Conservation (phyloP, 2,797 vertebrate genomes). For the Chlorospingus flavigularis region DNA sequence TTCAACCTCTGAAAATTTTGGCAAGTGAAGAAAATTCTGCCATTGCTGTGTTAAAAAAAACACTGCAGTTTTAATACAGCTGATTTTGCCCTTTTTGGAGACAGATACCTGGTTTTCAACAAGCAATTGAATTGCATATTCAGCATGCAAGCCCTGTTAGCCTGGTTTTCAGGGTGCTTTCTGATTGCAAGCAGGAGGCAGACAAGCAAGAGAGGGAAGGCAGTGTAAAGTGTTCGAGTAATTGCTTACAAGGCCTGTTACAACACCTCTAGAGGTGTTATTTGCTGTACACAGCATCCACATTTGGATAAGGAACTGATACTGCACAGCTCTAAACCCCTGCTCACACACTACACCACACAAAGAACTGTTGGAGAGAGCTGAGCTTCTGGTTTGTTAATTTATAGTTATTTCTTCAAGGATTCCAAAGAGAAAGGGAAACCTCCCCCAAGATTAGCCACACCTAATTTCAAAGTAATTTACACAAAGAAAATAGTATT, state of each 20-base stretch:
- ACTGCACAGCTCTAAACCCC: not conserved
- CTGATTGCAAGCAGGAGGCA: not conserved
- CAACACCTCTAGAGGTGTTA: not conserved
- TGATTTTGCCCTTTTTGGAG: not conserved
- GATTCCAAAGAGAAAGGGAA: not conserved
- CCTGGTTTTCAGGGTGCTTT: not conserved
- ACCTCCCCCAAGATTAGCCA: not conserved
- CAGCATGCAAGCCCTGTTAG: not conserved
- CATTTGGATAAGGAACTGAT: not conserved
- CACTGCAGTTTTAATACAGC: accelerated
- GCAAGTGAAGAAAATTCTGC: not conserved
- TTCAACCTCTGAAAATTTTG: not conserved
- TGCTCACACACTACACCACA: not conserved
- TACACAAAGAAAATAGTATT: not conserved
- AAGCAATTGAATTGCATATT: not conserved
- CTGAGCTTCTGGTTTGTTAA: not conserved
- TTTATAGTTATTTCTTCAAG: not conserved
- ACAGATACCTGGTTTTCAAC: not conserved
- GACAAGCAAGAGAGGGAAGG: not conserved
- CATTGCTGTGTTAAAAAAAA: not conserved
- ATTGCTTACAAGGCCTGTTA: not conserved
- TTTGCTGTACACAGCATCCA: not conserved
- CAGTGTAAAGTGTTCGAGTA: not conserved
- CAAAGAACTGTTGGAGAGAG: accelerated
- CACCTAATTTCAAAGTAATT: not conserved